Evolutionary conservation across 2,113 vertebrate species (phyloP), one percentile per base, ranked within the genome.

Genomic region (Phasianus colchicus): DNA sequence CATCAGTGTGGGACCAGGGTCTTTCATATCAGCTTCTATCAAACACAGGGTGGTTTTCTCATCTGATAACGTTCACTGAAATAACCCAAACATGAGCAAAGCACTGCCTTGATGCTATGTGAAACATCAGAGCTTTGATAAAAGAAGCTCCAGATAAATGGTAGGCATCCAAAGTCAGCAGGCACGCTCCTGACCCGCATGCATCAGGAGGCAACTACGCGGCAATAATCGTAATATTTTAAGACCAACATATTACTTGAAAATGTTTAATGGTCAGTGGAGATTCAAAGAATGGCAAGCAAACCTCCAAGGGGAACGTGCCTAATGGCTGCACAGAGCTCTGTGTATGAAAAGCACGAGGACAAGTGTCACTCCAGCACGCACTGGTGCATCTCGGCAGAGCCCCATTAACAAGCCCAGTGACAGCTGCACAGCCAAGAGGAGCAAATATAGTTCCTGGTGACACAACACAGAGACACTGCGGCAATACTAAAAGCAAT

Each of bases 81-180:
- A 50, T 20, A 74, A 83, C 92, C 71, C 3, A 65, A 61, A 69
- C 9, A 60, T 3, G 3, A 3, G 17, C 38, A 61, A 86, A 95
- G 70, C 55, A 55, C 67, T 80, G 45, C 43, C 75, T 83, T 32
- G 38, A 78, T 4, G 58, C 10, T 83, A 24, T 29, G 4, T 21
- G 52, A 40, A 88, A 74, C 13, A 24, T 86, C 32, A 82, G 15
- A 32, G 20, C 72, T 92, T 71, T 52, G 85, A 19, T 50, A 71
- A 86, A 94, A 63, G 42, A 55, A 70, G 29, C 70, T 92, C 65
- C 73, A 95, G 93, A 84, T 21, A 93, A 88, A 88, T 57, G 71
- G 80, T 78, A 27, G 29, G 40, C 42, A 80, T 52, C 14, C 54
- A 21, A 55, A 42, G 42, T 25, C 45, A 45, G 24, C 11, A 14